Evolutionary conservation across 2,888 invertebrate genomes (phyloP), one percentile per base, ranked within the genome.

Genomic region (Ariolimax columbianus): DNA sequence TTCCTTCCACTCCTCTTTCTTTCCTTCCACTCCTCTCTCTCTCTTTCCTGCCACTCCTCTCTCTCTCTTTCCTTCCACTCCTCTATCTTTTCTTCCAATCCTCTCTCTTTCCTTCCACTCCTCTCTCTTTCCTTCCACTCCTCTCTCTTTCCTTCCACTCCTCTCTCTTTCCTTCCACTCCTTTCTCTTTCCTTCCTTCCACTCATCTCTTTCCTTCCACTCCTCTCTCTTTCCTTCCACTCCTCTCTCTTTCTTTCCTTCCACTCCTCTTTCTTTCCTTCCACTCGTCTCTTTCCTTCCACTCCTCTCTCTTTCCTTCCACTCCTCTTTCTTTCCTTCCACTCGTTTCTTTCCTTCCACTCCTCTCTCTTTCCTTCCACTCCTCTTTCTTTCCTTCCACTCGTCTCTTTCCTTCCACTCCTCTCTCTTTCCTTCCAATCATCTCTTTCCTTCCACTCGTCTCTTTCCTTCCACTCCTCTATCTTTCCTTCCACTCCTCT

Each of bases 161-260:
- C 26, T 19, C 55, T 23, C 26, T 19, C 55, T 23, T 19, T 19
- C 55, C 55, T 19, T 55, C 19, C 55, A 3, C 26, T 23, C 19
- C 23, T 55, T 23, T 23, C 23, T 19, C 55, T 23, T 19, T 55
- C 7, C 19, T 55, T 55, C 19, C 55, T 55, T 55, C 55, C 55
- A 3, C 23, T 23, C 19, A 23, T 23, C 19, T 55, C 23, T 23
- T 23, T 55, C 23, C 55, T 23, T 19, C 3, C 7, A n/a, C 3
- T 23, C 6, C 36, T 36, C 11, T 33, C 43, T 40, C 43, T n/a
- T 43, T 40, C 43, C 26, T 26, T 14, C 43, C 26, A 6, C 43
- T 75, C n/a, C 75, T 75, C n/a, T 26, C 40, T 75, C n/a, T 26
- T 43, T 75, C 43, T 43, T n/a, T n/a, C n/a, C n/a, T n/a, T n/a